Evolutionary conservation across 2,113 vertebrate genomes (phyloP), one percentile per base, ranked within the genome.

Genomic region (Cyphomyrus discorhynchus): DNA sequence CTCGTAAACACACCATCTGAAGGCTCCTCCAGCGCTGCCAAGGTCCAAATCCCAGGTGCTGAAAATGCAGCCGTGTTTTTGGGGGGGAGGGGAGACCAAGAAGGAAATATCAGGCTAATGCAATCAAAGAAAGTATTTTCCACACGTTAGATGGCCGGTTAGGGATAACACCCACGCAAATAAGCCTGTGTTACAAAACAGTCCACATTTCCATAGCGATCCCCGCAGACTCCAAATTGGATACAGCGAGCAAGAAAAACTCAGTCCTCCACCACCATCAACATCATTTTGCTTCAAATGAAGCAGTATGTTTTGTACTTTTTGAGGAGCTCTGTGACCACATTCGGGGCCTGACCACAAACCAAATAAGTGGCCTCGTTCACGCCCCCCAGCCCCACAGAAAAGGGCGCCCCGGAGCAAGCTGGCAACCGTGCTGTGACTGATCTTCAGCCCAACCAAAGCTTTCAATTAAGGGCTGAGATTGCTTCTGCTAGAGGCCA

Each of bases 91-190:
- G 47, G 35, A 1, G 21, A 83, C 35, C 7, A 45, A 5, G 62
- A 49, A 35, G 17, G 42, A 46, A 58, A 87, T 35, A 27, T 82
- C 50, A 9, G 74, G 88, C 74, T 89, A 89, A 89, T 66, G 42
- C 49, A 85, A 66, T 85, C 80, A 47, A 89, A 89, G 50, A 27
- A 35, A 66, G 39, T 39, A 89, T 56, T 89, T 85, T 47, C 52
- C 89, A 86, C 77, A 49, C 77, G 15, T 35, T 24, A 89, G 35
- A 89, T 58, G 80, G 31, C 31, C 35, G 35, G 31, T 87, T 88
- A 74, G 66, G 88, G 66, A 77, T 35, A 42, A 52, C 49, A 17
- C 42, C 58, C 66, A 53, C 27, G 19, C 70, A 53, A 35, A 24
- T 31, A 53, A 46, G 50, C 50, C 77, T 3, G 24, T 47, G 39